Base-by-base conservation (phyloP, 2,113 vertebrate species). In the Rhabdornis inornatus region DNA sequence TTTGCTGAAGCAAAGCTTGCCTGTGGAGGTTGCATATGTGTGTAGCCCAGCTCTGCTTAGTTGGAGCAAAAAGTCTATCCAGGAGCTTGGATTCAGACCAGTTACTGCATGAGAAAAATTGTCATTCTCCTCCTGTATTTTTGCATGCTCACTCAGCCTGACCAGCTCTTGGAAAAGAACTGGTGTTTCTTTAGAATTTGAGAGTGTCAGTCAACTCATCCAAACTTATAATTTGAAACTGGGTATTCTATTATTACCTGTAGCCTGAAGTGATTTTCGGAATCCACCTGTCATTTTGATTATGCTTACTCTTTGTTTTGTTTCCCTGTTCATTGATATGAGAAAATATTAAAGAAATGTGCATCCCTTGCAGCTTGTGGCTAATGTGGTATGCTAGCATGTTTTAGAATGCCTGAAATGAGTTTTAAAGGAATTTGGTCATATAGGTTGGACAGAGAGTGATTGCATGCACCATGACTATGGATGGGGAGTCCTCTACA, bases 271-370 rank as follows among this genome's bases (percentile, higher is more conserved):
- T 77, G 64, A 16, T 91, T 95, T 95, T 83, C 5, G 19, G 65
- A 92, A 88, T 92, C 56, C 76, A 94, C 92, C 69, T 94, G 95
- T 90, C 90, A 87, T 70, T 96, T 92, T 60, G 68, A 78, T 95
- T 83, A 75, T 81, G 35, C 40, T 75, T 50, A 33, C 30, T 83
- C 19, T 75, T 91, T 90, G 76, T 70, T 92, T 90, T 87, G 23
- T 83, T 92, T 71, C 35, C 35, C 86, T 93, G 31, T 44, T 80
- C n/a, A 37, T 57, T 83, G 83, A 69, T 83, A 94, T 70, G 57
- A 95, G 39, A 88, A 85, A 86, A 80, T 90, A 93, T 52, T 90
- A 47, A 72, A 92, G 71, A 85, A 83, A 92, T 66, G 47, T 81
- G 40, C 83, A 79, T 77, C 60, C 68, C 24, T 64, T 83, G 59